Evolutionary conservation across 2,888 invertebrate genomes (phyloP), one percentile per base, ranked within the genome.

Genomic region (Xestia rhomboidea): DNA sequence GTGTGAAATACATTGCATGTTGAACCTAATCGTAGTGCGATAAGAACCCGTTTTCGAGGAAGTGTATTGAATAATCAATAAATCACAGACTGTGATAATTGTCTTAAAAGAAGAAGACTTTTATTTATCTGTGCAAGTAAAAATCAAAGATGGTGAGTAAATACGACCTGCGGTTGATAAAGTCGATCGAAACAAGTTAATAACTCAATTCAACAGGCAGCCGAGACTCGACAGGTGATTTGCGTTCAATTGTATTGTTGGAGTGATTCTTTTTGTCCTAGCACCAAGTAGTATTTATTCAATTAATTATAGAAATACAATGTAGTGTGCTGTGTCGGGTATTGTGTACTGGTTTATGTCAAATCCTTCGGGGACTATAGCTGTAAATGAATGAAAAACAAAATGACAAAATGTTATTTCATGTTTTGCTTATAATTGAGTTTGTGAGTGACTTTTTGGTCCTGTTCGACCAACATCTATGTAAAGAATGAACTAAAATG

Each of bases 191-290:
- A 81, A 57, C 70, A n/a, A 60, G 63, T 72, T 62, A 79, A 72
- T 83, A 84, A 83, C 44, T 78, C 63, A 81, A 83, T 68, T 83
- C 57, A 62, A 71, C 46, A 68, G 30, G 34, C 62, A 27, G 27
- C 8, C 8, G 34, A 21, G 21, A 11, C 10, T 44, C n/a, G 51
- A 83, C 51, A 54, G 18, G 60, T 13, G 38, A 30, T 67, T 21
- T 34, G 54, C 24, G 66, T 64, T 51, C 27, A 67, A 70, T 51
- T 1, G 30, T 69, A 64, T 64, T 44, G 27, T 62, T n/a, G 15
- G 21, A 69, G 13, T 34, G 15, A 49, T 49, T 49, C 0, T 77
- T 49, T 66, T 27, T 30, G 21, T 46, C 1, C n/a, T 51, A 27
- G 8, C n/a, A 66, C 34, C 8, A 11, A 15, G 2, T 18, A 3